A percentile compares a stretch with the other conserved stretches of the same genome.
Conservation (phyloP, 2,797 vertebrate genomes). For the Helostoma temminkii region DNA sequence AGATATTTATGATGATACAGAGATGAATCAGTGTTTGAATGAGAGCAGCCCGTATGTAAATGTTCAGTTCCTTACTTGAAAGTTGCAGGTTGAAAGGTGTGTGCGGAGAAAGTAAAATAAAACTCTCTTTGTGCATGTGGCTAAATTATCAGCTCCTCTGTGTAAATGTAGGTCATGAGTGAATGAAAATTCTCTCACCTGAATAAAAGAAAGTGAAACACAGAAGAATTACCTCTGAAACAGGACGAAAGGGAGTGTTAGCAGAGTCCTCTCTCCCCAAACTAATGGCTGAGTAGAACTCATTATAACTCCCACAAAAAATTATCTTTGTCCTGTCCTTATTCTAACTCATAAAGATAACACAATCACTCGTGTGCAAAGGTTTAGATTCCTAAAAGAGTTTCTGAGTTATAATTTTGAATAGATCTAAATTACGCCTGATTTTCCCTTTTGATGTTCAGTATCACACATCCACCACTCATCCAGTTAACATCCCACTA, state of each 20-base stretch:
- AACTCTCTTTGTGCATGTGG: background rate
- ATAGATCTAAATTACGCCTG: conserved; percentile 25
- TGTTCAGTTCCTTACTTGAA: background rate
- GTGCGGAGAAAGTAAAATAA: background rate
- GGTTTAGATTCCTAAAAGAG: conserved; percentile 1
- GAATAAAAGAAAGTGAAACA: conserved; percentile 25
- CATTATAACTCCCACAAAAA: conserved; percentile 17
- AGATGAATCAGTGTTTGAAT: background rate
- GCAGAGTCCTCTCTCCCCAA: background rate
- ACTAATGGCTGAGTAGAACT: conserved; percentile 22
- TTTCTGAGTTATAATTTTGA: conserved; percentile 15
- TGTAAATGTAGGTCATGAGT: conserved; percentile 32
- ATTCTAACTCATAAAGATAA: conserved; percentile 27
- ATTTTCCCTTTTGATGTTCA: conserved; percentile 33
- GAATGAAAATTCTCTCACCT: conserved; percentile 14
- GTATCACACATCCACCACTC: conserved; percentile 19
- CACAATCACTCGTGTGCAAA: background rate
- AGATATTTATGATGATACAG: background rate
- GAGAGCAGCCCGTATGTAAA: background rate
- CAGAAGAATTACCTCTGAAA: conserved; percentile 15
- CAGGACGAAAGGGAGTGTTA: background rate
- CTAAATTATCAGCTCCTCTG: conserved; percentile 33
- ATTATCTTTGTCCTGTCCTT: background rate
- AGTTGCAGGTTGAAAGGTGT: conserved; percentile 11
- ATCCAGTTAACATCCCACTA: conserved; percentile 34